phyloP scores from a whole-genome alignment of 2,888 invertebrate species.

The Cheilosia impressa region DNA sequence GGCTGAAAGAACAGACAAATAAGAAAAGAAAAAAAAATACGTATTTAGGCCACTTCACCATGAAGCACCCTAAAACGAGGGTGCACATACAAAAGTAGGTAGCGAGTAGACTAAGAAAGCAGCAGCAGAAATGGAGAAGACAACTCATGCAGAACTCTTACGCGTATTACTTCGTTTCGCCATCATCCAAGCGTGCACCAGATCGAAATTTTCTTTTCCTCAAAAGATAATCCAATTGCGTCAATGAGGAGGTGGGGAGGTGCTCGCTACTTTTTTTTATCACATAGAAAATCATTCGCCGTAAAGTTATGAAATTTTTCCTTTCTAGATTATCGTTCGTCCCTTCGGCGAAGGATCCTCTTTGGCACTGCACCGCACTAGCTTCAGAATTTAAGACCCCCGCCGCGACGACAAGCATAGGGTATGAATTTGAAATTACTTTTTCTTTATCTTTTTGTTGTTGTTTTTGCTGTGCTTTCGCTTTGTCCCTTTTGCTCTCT shows the following conservation, averaged over 20 bases:
- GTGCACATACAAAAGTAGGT: background rate
- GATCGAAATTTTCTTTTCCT: slow-evolving; percentile 55
- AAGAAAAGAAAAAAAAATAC: background rate
- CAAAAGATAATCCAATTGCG: slow-evolving; percentile 71
- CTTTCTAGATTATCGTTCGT: slow-evolving; percentile 55
- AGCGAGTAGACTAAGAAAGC: slow-evolving; percentile 15
- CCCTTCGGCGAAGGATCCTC: slow-evolving; percentile 16
- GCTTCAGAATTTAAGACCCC: slow-evolving; percentile 60
- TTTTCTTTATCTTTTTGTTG: slow-evolving; percentile 1
- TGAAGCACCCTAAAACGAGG: slow-evolving; percentile 21
- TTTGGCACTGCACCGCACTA: slow-evolving; percentile 5
- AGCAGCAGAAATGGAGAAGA: slow-evolving; percentile 43
- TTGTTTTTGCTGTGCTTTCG: background rate
- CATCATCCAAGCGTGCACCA: slow-evolving; percentile 55
- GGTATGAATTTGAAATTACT: slow-evolving; percentile 71
- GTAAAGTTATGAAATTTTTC: slow-evolving; percentile 68
- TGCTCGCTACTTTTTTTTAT: slow-evolving; percentile 29
- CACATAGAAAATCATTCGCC: slow-evolving; percentile 64
- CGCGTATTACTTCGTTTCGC: slow-evolving; percentile 72
- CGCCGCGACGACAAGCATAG: slow-evolving; percentile 52
- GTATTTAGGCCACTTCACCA: slow-evolving; percentile 47
- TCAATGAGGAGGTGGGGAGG: slow-evolving; percentile 35
- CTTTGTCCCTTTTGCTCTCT: background rate
- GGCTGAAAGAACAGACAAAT: background rate
- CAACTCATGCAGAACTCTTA: slow-evolving; percentile 74